Evolutionary conservation across 2,888 invertebrate species (phyloP).

Genomic region (Scrobipalpa atriplicella): DNA sequence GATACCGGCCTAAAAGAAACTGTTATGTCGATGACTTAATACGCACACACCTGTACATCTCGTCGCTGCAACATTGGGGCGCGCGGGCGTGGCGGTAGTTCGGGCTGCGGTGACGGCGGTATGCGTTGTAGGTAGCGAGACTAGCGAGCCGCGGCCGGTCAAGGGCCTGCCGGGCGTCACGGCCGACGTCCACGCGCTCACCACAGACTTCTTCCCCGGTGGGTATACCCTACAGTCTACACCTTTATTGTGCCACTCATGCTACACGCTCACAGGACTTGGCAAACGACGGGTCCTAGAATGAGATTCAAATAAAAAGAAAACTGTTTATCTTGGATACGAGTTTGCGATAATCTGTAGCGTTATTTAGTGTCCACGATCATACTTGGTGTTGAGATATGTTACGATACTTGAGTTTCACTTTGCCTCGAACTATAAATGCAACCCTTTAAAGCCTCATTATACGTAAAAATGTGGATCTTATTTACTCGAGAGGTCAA

Average conservation of each 20-base stretch:
- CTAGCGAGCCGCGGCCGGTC: conserved; percentile 56
- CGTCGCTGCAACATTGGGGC: not conserved
- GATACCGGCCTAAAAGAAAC: no score
- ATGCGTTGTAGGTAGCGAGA: conserved; percentile 57
- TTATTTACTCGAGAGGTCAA: not conserved
- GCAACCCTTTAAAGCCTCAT: no score
- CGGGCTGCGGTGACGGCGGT: conserved; percentile 36
- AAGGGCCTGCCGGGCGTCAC: conserved; percentile 81
- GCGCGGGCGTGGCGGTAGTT: not conserved
- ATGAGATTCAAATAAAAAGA: no score
- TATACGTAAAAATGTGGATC: not conserved
- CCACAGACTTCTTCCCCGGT: conserved; percentile 89
- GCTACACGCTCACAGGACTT: conserved; percentile 13
- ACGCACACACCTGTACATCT: not conserved
- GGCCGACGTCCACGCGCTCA: conserved; percentile 83
- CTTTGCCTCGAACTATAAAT: no score
- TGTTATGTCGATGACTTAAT: no score
- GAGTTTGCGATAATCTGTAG: no score
- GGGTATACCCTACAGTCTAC: conserved; percentile 75
- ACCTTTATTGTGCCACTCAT: conserved; percentile 24
- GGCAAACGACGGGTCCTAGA: not conserved
- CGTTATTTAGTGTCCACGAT: no score
- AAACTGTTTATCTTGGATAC: no score
- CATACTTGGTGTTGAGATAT: no score
- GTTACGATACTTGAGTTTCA: no score